Percentiles rank a stretch among this genome's conserved stretches.
Conservation (phyloP, 2,888 invertebrate species). For the Mythimna loreyi region DNA sequence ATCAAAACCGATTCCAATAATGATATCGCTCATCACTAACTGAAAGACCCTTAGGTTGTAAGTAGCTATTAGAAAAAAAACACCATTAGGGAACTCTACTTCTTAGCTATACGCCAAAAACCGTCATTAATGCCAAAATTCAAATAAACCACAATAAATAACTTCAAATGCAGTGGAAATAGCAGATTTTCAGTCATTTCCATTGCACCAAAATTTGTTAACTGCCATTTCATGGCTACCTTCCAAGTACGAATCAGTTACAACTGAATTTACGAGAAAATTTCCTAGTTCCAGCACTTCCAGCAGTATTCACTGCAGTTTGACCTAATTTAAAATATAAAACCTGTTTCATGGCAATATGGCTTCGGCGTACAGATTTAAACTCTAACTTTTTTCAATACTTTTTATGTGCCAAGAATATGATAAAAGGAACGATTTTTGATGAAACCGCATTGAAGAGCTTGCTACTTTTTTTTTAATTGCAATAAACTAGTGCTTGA, state of each 20-base stretch:
- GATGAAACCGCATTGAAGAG: background rate
- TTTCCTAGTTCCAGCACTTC: constrained; percentile 40
- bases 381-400: background rate
- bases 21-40: no score
- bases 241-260: constrained; percentile 50
- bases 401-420: background rate
- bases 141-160: constrained; percentile 6
- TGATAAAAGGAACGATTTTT: background rate
- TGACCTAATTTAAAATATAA: constrained; percentile 42
- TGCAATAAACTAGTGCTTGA: no score
- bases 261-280: constrained; percentile 36
- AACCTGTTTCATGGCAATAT: constrained; percentile 10
- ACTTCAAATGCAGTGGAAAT: constrained; percentile 26
- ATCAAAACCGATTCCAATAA: no score
- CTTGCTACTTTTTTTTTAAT: background rate
- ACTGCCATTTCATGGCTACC: constrained; percentile 46
- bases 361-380: background rate
- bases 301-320: constrained; percentile 15
- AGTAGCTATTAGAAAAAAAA: no score
- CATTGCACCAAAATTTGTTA: constrained; percentile 34
- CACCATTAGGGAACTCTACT: no score
- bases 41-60: no score
- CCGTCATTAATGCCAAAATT: background rate
- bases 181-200: constrained; percentile 38
- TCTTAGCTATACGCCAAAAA: background rate